phyloP scores from a whole-genome alignment of 2,113 vertebrate species.

The Syngnathoides biaculeatus region DNA sequence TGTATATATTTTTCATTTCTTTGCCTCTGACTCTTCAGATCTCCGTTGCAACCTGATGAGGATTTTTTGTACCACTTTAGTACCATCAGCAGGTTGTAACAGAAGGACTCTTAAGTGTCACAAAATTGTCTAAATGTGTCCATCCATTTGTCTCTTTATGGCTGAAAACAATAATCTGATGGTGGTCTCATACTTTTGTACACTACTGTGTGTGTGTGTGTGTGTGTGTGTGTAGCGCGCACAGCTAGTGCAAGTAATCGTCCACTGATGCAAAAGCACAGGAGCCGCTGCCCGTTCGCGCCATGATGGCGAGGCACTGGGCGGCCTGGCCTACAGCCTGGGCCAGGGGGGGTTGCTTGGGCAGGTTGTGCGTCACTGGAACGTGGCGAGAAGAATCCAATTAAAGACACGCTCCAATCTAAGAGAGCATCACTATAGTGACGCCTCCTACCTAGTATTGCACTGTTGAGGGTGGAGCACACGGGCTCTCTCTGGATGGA shows the following conservation, averaged over 20 bases:
- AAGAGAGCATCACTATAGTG: too few relatives aligned
- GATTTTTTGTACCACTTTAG: too few relatives aligned
- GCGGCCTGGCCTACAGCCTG: conserved; percentile 93
- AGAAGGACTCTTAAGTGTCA: too few relatives aligned
- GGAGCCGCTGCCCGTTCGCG: conserved; percentile 90
- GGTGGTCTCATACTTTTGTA: background rate
- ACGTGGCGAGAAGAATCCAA: background rate
- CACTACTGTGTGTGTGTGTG: conserved; percentile 11
- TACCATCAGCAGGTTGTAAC: too few relatives aligned
- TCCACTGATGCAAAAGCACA: conserved; percentile 97
- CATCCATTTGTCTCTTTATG: too few relatives aligned
- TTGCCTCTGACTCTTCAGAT: too few relatives aligned
- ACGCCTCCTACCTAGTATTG: conserved; percentile 87
- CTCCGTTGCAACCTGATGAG: too few relatives aligned
- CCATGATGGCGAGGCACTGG: conserved; percentile 97
- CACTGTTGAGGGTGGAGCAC: conserved; percentile 98
- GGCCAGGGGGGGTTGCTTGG: conserved; percentile 96
- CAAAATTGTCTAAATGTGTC: too few relatives aligned
- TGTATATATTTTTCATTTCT: too few relatives aligned
- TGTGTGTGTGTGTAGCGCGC: background rate
- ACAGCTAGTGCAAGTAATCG: conserved; percentile 91
- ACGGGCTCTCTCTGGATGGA: conserved; percentile 96
- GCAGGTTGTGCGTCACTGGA: conserved; percentile 96
- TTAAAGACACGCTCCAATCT: background rate
- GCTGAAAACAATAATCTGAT: background rate